Percentiles rank a stretch among this genome's conserved stretches.
Evolutionary conservation across 2,113 vertebrate genomes (phyloP).

Genomic region (Mungos mungo): DNA sequence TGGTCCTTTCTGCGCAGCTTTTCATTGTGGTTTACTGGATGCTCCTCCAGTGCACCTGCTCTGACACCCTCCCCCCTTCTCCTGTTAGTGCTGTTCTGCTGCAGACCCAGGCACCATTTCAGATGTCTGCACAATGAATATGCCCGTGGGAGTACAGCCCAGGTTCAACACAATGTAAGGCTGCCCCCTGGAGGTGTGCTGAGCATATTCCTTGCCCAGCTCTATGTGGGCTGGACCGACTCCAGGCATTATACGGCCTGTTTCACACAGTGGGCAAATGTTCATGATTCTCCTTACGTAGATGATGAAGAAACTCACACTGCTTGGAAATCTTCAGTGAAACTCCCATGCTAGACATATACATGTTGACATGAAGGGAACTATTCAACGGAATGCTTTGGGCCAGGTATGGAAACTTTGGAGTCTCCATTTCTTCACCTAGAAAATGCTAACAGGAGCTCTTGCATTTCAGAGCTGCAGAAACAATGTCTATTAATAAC

Average conservation of each 20-base stretch:
- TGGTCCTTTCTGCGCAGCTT: background rate
- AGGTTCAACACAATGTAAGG: background rate
- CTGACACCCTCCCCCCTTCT: background rate
- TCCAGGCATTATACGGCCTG: background rate
- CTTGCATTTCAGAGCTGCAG: background rate
- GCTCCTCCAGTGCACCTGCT: no score
- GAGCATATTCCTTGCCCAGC: background rate
- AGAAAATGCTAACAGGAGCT: background rate
- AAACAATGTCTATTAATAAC: background rate
- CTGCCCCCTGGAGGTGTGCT: background rate
- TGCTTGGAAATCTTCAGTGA: background rate
- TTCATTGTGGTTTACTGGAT: background rate
- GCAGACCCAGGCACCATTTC: background rate
- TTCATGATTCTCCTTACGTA: background rate
- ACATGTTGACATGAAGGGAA: background rate
- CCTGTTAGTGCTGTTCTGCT: background rate
- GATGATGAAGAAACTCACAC: background rate
- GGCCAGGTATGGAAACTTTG: background rate
- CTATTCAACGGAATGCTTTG: background rate
- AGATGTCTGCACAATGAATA: background rate
- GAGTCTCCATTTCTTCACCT: background rate
- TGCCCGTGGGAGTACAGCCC: background rate
- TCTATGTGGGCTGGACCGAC: background rate
- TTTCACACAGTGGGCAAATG: background rate
- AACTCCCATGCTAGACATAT: background rate